Evolutionary conservation across 2,797 vertebrate species (phyloP), one percentile per base, ranked within the genome.

Genomic region (Macropodus opercularis): DNA sequence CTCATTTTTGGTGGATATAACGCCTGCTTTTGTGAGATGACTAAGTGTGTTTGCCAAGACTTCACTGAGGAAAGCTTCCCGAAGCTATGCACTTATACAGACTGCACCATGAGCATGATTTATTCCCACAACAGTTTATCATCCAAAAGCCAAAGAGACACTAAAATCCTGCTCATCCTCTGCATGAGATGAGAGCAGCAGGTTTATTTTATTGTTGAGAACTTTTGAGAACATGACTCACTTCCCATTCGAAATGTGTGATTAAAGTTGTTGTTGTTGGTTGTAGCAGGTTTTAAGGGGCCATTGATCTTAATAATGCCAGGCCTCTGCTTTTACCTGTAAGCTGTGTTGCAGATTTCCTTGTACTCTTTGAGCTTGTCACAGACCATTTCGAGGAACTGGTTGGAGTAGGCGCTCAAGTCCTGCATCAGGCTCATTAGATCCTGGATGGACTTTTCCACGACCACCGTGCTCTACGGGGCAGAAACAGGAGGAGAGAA

Each of bases 341-440:
- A 98, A 51, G 95, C 95, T 0, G 90, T 70, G 60, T 91, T 92
- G 88, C 96, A 98, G 77, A 95, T 97, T 61, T 97, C 95, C 85
- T 95, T 98, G 91, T 98, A 98, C 53, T 98, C 97, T 71, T 99
- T 97, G 2, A 99, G 96, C 55, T 98, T 98, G 87, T 96, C 95
- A 0, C 96, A 98, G 46, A 99, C 95, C 97, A 99, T 98, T 91
- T 95, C 92, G 44, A 99, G 95, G 88, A 99, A 99, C 90, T 99
- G 96, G 83, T 98, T 98, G 0, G 96, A 98, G 80, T 99, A 98
- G 0, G 96, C 94, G 4, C 97, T 98, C 83, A 98, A 75, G 86
- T 98, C 96, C 0, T 94, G 94, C 97, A 99, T 98, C 44, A 99
- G 91, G 79, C 90, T 95, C 95, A 97, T 94, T 51, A 99, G 91